Evolutionary conservation across 2,888 invertebrate species (phyloP), one percentile per base, ranked within the genome.

Genomic region (Mamestra brassicae): DNA sequence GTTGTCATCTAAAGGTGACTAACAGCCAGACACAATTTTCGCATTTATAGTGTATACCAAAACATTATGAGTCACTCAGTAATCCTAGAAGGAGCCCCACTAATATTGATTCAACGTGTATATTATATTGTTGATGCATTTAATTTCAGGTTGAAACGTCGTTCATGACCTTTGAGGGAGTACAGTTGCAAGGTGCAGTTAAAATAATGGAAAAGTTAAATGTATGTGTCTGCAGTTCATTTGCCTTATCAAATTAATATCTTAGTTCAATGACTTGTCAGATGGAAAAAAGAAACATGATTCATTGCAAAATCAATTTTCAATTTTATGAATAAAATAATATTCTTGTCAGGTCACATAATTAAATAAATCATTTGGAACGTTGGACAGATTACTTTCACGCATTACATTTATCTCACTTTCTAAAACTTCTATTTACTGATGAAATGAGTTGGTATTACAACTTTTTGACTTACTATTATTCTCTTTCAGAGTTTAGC

Each of bases 121-220:
- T 83, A 80, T 71, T 60, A 58, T 17, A 67, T 50, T 47, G 13
- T 58, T 65, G 17, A 50, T 72, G 15, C 69, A 55, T 64, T 64
- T 66, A 15, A 83, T 97, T 97, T 57, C 93, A 99, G 99, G 97
- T 98, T 73, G 98, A 98, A 92, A 98, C 98, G 86, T 99, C 99
- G 13, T 98, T 99, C 93, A 99, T 99, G 99, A 98, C 99, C 60
- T 99, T 99, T 96, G 99, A 99, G 97, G 99, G 99, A 77, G 97
- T 98, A 82, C 99, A 99, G 96, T 97, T 99, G 89, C 99, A 99
- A 96, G 99, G 99, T 92, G 98, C 98, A 87, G 97, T 98, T 85
- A 99, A 99, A 97, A 99, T 99, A 89, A 98, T 99, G 98, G 99
- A 99, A 97, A 99, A 99, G 97, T 97, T 99, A 93, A 98, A 98